phyloP scores from a whole-genome alignment of 2,113 vertebrate species.

The Myrmecophaga tridactyla region DNA sequence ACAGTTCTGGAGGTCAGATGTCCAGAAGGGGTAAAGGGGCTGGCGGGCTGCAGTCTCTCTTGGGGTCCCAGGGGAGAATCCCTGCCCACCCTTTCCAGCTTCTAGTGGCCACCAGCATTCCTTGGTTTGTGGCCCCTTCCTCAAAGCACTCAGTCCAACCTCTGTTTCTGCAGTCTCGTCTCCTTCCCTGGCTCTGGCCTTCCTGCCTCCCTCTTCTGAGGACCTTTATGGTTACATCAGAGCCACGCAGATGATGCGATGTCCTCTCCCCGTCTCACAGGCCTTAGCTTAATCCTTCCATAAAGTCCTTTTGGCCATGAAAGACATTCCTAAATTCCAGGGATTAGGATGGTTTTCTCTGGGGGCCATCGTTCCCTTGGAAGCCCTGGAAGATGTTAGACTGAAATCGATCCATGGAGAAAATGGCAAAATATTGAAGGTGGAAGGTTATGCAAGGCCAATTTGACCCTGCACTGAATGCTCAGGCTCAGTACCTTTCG shows the following conservation, averaged over 20 bases:
- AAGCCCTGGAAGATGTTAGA: background rate
- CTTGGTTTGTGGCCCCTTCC: background rate
- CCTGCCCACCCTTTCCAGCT: background rate
- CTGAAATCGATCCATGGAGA: background rate
- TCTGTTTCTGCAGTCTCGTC: background rate
- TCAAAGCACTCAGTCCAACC: background rate
- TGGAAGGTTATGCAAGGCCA: background rate
- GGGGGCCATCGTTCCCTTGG: background rate
- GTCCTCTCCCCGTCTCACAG: background rate
- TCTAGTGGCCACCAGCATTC: background rate
- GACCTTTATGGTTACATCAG: background rate
- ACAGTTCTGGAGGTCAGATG: background rate
- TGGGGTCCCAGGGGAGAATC: background rate
- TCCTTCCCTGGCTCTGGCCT: background rate
- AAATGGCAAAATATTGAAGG: background rate
- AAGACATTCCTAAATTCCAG: background rate
- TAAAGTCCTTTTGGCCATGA: background rate
- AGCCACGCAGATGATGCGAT: background rate
- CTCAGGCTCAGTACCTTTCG: background rate
- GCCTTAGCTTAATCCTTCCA: background rate
- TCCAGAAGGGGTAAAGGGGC: background rate
- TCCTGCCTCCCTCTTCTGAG: background rate
- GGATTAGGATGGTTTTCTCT: background rate
- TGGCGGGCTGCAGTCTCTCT: background rate
- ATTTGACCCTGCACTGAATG: background rate